phyloP scores from a whole-genome alignment of 2,888 invertebrate species.

The Protodeltote pygarga region DNA sequence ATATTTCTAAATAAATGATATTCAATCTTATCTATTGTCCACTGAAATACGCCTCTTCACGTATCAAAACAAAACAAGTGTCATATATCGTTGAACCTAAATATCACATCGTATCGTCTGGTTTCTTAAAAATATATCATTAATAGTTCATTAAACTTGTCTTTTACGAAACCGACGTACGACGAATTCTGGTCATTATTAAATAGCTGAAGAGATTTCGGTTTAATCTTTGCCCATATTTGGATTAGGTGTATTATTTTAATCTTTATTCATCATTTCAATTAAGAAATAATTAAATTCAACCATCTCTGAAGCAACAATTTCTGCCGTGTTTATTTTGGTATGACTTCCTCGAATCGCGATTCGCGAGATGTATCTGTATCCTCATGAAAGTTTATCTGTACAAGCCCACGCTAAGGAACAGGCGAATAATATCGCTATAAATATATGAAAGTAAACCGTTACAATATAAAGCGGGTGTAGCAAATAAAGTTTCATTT shows the following conservation, averaged over 20 bases:
- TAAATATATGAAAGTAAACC: conserved; percentile 48
- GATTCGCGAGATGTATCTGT: conserved; percentile 39
- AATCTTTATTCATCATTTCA: conserved; percentile 12
- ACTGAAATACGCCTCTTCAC: conserved; percentile 32
- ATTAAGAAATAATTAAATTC: conserved; percentile 38
- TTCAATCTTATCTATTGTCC: conserved; percentile 6
- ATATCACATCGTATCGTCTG: conserved; percentile 47
- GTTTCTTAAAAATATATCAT: conserved; percentile 57
- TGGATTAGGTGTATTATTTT: conserved; percentile 1
- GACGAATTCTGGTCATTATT: conserved; percentile 19
- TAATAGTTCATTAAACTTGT: conserved; percentile 65
- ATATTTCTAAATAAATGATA: conserved; percentile 7
- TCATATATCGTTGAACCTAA: conserved; percentile 54
- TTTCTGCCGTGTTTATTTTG: conserved; percentile 35
- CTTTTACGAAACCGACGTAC: conserved; percentile 40
- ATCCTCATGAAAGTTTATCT: conserved; percentile 46
- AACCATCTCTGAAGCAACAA: conserved; percentile 24
- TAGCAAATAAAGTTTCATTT: conserved; percentile 49
- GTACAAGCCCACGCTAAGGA: conserved; percentile 44
- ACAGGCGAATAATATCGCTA: conserved; percentile 45
- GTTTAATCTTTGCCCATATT: conserved; percentile 7
- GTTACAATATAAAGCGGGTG: conserved; percentile 48
- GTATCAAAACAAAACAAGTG: conserved; percentile 43
- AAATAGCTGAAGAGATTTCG: conserved; percentile 12
- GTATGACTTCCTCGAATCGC: conserved; percentile 37